phyloP scores from a whole-genome alignment of 2,888 invertebrate genomes.

The Dioctria rufipes region DNA sequence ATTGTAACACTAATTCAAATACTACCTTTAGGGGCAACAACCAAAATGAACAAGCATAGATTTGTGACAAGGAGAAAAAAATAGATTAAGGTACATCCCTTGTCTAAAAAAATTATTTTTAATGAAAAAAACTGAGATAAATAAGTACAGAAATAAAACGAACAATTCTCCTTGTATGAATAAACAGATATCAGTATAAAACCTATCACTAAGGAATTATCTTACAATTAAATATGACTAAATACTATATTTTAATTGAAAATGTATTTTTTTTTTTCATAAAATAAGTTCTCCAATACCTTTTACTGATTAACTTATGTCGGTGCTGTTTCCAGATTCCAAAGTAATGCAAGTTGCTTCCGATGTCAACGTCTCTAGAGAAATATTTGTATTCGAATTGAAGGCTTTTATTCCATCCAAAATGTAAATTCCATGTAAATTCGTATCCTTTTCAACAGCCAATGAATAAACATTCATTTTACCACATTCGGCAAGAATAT shows the following conservation, averaged over 20 bases:
- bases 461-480: constrained; percentile 65
- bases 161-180: constrained; percentile 10
- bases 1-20: too few relatives aligned
- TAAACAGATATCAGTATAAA: not conserved
- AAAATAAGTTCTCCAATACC: not conserved
- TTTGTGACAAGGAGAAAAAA: too few relatives aligned
- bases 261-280: not conserved
- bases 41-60: too few relatives aligned
- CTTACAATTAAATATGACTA: constrained; percentile 4
- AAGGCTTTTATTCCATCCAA: constrained; percentile 67
- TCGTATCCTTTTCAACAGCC: constrained; percentile 65
- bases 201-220: not conserved
- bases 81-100: too few relatives aligned
- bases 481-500: constrained; percentile 65
- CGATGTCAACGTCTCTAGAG: constrained; percentile 69
- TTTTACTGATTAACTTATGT: not conserved
- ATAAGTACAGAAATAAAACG: constrained; percentile 17
- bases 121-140: not conserved
- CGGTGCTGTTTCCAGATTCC: constrained; percentile 56
- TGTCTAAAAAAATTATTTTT: too few relatives aligned
- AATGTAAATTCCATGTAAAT: constrained; percentile 66
- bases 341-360: constrained; percentile 68
- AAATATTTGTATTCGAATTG: constrained; percentile 66
- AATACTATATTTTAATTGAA: not conserved
- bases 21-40: too few relatives aligned